Evolutionary conservation across 1,140 invertebrate genomes (phyloP), one percentile per base, ranked within the genome.

Genomic region (Riptortus pedestris): DNA sequence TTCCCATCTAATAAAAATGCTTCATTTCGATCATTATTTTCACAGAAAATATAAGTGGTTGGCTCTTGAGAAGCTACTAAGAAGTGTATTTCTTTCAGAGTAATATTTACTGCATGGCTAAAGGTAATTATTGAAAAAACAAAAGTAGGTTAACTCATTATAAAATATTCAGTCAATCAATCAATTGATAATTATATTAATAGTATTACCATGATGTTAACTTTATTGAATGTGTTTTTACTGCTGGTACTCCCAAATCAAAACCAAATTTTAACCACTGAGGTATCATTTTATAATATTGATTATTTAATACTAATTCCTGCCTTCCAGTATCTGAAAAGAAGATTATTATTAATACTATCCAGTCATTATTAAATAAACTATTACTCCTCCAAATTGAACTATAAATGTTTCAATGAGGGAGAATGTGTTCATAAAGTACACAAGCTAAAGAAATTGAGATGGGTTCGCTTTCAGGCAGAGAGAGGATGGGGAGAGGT

Each of bases 211-310:
- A 66, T 28, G 65, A 52, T 12, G 75, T 71, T 58, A 82, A 70
- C 22, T 67, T 72, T 0, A 82, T 73, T 24, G 73, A 73, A 27
- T 79, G 75, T 66, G 78, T 80, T 65, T 76, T 78, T 1, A 83
- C 76, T 16, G 82, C 75, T 2, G 82, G 79, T 0, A 79, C 79
- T 52, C 75, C 75, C 2, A 85, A 70, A 12, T 77, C 76, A 31
- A 78, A 65, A 4, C 79, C 83, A 75, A 80, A 83, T 64, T 83
- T 76, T 60, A 84, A 76, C 83, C 84, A 85, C 18, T 76, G 70
- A 2, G 76, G 73, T 28, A 85, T 71, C 2, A 75, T 75, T 2
- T 71, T 75, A 22, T 78, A 72, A 71, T 82, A 85, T 24, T 24
- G 16, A 16, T 55, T 22, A 55, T 18, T 22, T 26, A 55, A 55